These are phyloP conservation scores for Vanessa tameamea DNA, from an alignment of 1,140 invertebrate genomes.

Conservation along the genomic window DNA sequence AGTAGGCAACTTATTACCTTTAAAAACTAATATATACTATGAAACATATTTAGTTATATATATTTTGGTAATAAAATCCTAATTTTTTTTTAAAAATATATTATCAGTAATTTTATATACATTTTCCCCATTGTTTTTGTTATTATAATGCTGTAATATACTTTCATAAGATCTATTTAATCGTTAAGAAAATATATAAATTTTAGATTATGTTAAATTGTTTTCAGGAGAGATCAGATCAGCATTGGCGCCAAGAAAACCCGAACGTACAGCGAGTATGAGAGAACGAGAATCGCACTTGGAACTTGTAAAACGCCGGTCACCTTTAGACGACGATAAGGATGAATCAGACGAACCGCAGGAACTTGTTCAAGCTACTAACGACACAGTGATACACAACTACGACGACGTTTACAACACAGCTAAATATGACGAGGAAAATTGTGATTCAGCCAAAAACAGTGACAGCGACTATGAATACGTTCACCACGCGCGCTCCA, in stretches of 20 bases:
- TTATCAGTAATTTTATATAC: too few species aligned
- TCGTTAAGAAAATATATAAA: conserved; percentile 17
- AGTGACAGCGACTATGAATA: conserved; percentile 85
- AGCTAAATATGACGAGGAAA: conserved; percentile 74
- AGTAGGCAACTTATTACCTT: too few species aligned
- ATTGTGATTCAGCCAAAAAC: conserved; percentile 73
- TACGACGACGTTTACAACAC: conserved; percentile 79
- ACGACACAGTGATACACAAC: conserved; percentile 71
- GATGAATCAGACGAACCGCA: conserved; percentile 71
- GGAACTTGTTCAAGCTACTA: conserved; percentile 69
- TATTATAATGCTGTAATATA: background rate
- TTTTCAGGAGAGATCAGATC: conserved; percentile 87
- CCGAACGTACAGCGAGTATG: conserved; percentile 91
- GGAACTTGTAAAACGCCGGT: conserved; percentile 82
- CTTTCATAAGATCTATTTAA: background rate
- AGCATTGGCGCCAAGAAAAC: conserved; percentile 88
- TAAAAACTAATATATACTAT: too few species aligned
- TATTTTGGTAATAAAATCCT: too few species aligned
- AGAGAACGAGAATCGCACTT: conserved; percentile 85
- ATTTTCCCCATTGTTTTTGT: too few species aligned
- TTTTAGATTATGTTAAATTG: conserved; percentile 30
- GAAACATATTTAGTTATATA: too few species aligned
- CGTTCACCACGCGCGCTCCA: conserved; percentile 81
- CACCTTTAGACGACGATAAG: conserved; percentile 72
- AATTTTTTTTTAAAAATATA: too few species aligned